Base-by-base conservation (phyloP, 2,888 invertebrate species). In the Dilophus febrilis region DNA sequence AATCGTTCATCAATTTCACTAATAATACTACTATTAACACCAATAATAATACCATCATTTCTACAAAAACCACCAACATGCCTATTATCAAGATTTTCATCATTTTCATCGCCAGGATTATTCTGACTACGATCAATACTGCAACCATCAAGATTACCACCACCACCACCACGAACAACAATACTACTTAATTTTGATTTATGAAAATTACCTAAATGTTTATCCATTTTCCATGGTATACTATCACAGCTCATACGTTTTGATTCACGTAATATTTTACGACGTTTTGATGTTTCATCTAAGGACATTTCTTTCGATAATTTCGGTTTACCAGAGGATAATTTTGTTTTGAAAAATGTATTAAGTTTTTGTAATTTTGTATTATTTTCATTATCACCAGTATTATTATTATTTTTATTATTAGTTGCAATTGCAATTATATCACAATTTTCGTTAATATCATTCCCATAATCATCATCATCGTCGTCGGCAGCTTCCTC, bases 191-290 rank as follows among this genome's bases (percentile, higher is more conserved):
- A 29, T 33, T 35, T 35, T 12, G 35, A 18, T 30, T 40, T 40
- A 10, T 31, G 27, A 12, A 26, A 16, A 13, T 13, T 33, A 33
- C 27, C 18, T 12, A 32, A 19, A 13, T 22, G 32, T 34, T 41
- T 33, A 10, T 37, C 37, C 11, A 27, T 36, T 19, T 32, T 36
- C 56, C 62, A 58, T 0, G 60, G 58, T 43, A 62, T 44, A 29
- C 57, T 59, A 44, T 60, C 59, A 45, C 58, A 60, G 42, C 64
- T 64, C 53, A 57, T 57, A 45, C 62, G 60, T 59, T 65, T 54
- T 60, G 63, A 55, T 66, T 72, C 71, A 61, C 48, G 64, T 53
- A 55, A 68, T 62, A 49, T 70, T 58, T 57, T 69, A 58, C 48
- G 66, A 56, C 50, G 61, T 52, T 47, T 68, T 62, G 13, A 63